Base-by-base conservation (phyloP, 1,140 invertebrate genomes). In the Zaprionus ornatus region DNA sequence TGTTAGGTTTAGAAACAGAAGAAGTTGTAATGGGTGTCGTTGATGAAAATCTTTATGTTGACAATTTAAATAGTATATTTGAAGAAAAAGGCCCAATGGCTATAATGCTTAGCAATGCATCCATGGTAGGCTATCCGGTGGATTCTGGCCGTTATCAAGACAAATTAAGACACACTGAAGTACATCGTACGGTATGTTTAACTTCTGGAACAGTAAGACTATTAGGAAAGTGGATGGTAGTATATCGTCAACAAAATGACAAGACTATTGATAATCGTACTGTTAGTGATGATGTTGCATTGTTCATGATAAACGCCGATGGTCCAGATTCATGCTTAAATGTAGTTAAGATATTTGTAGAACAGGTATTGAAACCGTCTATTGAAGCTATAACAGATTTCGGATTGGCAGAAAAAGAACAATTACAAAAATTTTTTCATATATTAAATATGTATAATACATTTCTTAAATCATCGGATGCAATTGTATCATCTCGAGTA, bases 1-100 rank as follows among this genome's bases (percentile, higher is more conserved):
- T 95, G 59, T 91, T 95, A 54, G 93, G 94, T 75, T 91, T 94
- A 48, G 93, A 95, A 4, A 75, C 92, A 19, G 94, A 94, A 35
- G 93, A 94, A 68, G 92, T 96, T 0, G 92, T 96, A 82, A 95
- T 95, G 70, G 95, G 95, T 35, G 93, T 96, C 13, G 93, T 94
- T 29, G 96, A 96, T 87, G 94, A 93, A 54, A 94, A 94, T 45
- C 80, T 93, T 64, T 94, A 95, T 80, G 92, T 96, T 3, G 92
- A 95, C 27, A 83, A 94, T 37, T 87, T 96, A 37, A 94, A 94
- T 42, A 93, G 77, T 60, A 93, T 95, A 54, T 93, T 95, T 19
- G 77, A 88, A 2, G 92, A 93, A 65, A 92, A 90, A 21, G 94
- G 94, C 3, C 86, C 86, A 55, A 85, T 84, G 74, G 93, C 93